phyloP scores from a whole-genome alignment of 1,140 invertebrate genomes.

The Bacillus rossius region DNA sequence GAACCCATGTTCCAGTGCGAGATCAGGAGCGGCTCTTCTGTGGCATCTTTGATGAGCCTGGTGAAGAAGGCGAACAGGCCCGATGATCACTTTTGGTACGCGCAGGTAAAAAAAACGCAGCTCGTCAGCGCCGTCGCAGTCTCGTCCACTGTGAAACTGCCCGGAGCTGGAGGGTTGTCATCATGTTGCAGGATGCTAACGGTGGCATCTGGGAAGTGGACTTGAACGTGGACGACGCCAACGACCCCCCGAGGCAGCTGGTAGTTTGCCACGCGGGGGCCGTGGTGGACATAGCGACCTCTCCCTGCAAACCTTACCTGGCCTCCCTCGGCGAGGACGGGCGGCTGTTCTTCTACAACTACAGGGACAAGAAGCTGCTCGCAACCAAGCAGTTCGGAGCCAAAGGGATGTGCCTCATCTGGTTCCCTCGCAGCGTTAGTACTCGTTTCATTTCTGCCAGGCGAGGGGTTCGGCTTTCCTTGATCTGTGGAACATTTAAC shows the following conservation, averaged over 20 bases:
- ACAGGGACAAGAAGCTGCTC: constrained; percentile 49
- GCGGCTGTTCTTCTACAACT: constrained; percentile 66
- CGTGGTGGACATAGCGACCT: constrained; percentile 59
- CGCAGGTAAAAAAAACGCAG: constrained; percentile 61
- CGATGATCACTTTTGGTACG: constrained; percentile 56
- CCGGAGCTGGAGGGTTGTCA: too few species aligned
- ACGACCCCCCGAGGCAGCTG: constrained; percentile 52
- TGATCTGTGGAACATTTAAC: too few species aligned
- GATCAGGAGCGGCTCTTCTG: constrained; percentile 38
- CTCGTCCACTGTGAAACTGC: too few species aligned
- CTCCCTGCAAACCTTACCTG: constrained; percentile 59
- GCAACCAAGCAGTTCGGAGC: constrained; percentile 55
- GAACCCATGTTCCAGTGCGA: constrained; percentile 75
- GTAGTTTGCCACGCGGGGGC: constrained; percentile 67
- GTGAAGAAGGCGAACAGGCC: constrained; percentile 45
- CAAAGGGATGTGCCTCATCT: constrained; percentile 57
- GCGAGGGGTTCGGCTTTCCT: too few species aligned
- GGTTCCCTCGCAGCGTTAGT: constrained; percentile 62
- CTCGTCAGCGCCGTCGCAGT: too few species aligned
- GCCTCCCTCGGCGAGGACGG: constrained; percentile 64
- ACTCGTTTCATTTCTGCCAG: too few species aligned
- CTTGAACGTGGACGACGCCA: constrained; percentile 56
- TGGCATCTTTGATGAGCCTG: constrained; percentile 47
- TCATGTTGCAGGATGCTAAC: constrained; percentile 65
- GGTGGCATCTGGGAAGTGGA: constrained; percentile 79